Percentiles rank a stretch among this genome's conserved stretches.
phyloP scores from a whole-genome alignment of 1,140 invertebrate species.

The Dreissena polymorpha region DNA sequence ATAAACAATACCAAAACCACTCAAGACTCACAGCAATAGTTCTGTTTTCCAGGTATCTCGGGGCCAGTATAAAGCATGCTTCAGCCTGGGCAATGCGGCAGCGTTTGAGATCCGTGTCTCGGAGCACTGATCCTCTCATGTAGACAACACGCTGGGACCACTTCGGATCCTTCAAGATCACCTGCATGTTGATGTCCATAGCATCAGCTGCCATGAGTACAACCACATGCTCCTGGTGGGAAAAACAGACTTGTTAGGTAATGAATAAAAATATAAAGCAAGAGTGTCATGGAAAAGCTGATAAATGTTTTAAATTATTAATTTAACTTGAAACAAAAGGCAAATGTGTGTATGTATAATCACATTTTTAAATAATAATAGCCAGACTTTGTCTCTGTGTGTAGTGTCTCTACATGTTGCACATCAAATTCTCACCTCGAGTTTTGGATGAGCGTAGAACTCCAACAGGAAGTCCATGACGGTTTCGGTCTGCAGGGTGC shows the following conservation, averaged over 20 bases:
- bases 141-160: conserved; percentile 99
- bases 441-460: too few species aligned
- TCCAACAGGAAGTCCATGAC: too few species aligned
- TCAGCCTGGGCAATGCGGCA: conserved; percentile 90
- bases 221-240: conserved; percentile 93
- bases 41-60: conserved; percentile 96
- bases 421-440: too few species aligned
- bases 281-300: neutral
- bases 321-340: neutral
- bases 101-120: conserved; percentile 95
- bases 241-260: neutral
- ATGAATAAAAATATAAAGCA: neutral
- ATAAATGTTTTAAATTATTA: neutral
- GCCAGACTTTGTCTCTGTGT: too few species aligned
- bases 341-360: too few species aligned
- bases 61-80: conserved; percentile 96
- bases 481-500: too few species aligned
- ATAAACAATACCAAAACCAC: too few species aligned
- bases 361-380: too few species aligned
- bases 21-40: conserved; percentile 88
- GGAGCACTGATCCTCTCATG: conserved; percentile 96
- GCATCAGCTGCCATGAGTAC: conserved; percentile 98
- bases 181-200: conserved; percentile 96
- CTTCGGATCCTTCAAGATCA: conserved; percentile 98
- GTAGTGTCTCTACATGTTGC: too few species aligned